Base-by-base conservation (phyloP, 2,797 vertebrate genomes). In the Dicrostonyx torquatus region DNA sequence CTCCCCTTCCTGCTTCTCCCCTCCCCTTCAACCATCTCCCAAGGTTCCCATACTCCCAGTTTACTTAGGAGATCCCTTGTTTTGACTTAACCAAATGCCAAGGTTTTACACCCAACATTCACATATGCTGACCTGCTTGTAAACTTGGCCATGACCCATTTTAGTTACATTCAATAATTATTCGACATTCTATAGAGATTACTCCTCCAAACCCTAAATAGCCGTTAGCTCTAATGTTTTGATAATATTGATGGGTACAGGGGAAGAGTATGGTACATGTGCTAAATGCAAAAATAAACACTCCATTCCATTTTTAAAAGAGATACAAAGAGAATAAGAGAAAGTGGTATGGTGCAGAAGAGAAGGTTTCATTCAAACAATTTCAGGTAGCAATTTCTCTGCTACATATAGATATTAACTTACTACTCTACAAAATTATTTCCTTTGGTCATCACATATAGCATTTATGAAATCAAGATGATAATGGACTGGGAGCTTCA, bases 371-470 rank as follows among this genome's bases (percentile, higher is more conserved):
- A 13, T 70, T 90, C 40, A 53, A 40, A 89, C 20, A 64, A 66
- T 58, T 79, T n/a, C 17, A 80, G 13, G 11, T 82, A 15, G 0
- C 53, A 18, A 5, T 73, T 86, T 26, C 12, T 48, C 12, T 68
- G 26, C 13, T 58, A 50, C 5, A 50, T 78, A 3, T 43, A 60
- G 48, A 80, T 87, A 6, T 53, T 29, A 95, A 48, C 40, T 82
- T 89, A 48, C 43, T 94, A 17, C 34, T 83, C 20, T 62, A 82
- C 66, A 89, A 75, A 85, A 13, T 77, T 85, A 22, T 94, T 93
- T 86, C 17, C 6, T 87, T 84, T 80, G 6, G 22, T 75, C 55
- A 53, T 37, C 20, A 76, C 2, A 0, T 50, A 22, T 48, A 92
- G 40, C n/a, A 70, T 72, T 87, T 90, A 93, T 82, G 31, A 87